Percentiles rank a stretch among this genome's conserved stretches.
Evolutionary conservation across 1,140 invertebrate genomes (phyloP).

Genomic region (Stenopsyche tienmushanensis): DNA sequence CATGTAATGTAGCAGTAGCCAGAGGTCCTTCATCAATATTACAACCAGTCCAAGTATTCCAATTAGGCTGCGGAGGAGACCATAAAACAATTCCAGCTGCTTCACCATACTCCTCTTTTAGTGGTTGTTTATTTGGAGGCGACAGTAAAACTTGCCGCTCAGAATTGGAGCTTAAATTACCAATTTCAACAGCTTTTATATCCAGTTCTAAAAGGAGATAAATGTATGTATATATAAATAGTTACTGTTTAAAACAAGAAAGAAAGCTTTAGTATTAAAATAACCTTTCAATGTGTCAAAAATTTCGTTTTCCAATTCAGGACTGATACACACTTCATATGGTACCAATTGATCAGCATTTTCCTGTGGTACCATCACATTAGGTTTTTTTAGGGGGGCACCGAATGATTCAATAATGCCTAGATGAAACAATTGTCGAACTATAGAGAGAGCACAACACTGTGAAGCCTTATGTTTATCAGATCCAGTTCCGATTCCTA

Average conservation of each 20-base stretch:
- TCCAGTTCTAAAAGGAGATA: constrained; percentile 43
- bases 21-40: constrained; percentile 89
- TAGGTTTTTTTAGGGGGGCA: constrained; percentile 84
- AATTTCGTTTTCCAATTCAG: constrained; percentile 66
- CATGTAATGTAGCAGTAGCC: constrained; percentile 73
- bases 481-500: constrained; percentile 87
- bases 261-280: constrained; percentile 17
- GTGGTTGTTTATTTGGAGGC: constrained; percentile 42
- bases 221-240: background rate
- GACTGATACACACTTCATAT: constrained; percentile 75
- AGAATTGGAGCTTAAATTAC: constrained; percentile 22
- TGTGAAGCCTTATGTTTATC: constrained; percentile 97
- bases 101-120: constrained; percentile 51
- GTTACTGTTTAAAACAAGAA: background rate
- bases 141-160: constrained; percentile 37
- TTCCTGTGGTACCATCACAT: too few relatives aligned
- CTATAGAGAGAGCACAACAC: constrained; percentile 91
- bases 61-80: constrained; percentile 92
- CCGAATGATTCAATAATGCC: constrained; percentile 88
- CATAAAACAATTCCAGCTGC: constrained; percentile 83
- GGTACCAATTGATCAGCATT: constrained; percentile 70
- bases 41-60: constrained; percentile 89
- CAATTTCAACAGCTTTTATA: constrained; percentile 47
- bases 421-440: constrained; percentile 92
- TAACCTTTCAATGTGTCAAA: constrained; percentile 62